These are phyloP conservation scores for Synergus umbraculus DNA, from an alignment of 2,888 invertebrate genomes.

Conservation along the genomic window DNA sequence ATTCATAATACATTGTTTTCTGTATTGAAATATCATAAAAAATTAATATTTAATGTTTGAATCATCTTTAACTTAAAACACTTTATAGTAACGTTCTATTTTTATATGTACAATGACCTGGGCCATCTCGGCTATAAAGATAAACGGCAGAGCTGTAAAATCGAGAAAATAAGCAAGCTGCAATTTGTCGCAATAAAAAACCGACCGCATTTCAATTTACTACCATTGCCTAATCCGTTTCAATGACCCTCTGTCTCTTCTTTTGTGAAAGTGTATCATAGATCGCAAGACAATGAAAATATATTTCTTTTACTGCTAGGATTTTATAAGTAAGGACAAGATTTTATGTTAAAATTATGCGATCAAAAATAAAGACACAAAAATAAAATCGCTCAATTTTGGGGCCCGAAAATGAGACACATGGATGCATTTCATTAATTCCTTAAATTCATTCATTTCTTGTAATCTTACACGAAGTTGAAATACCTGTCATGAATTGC, in stretches of 20 bases:
- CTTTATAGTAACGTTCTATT: not conserved
- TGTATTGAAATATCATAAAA: not conserved
- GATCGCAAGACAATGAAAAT: not conserved
- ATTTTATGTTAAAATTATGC: too few relatives aligned
- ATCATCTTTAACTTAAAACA: not conserved
- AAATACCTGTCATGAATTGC: not conserved
- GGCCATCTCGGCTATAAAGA: not conserved
- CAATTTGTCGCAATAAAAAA: slow-evolving; percentile 31
- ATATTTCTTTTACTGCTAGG: not conserved
- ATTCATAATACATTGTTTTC: not conserved
- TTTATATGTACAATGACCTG: slow-evolving; percentile 15
- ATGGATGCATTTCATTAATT: too few relatives aligned
- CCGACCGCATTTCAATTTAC: slow-evolving; percentile 31
- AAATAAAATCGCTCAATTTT: too few relatives aligned
- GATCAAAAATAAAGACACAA: too few relatives aligned
- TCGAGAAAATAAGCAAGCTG: slow-evolving; percentile 24
- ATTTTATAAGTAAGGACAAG: too few relatives aligned
- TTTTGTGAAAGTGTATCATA: too few relatives aligned
- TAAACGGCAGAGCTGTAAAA: slow-evolving; percentile 8
- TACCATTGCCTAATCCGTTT: slow-evolving; percentile 13
- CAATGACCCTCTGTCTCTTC: not conserved
- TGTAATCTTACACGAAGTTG: too few relatives aligned
- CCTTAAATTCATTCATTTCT: too few relatives aligned
- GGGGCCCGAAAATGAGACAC: too few relatives aligned
- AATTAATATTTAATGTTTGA: not conserved